Conservation (phyloP, 2,113 vertebrate species). For the Hemiscyllium ocellatum region DNA sequence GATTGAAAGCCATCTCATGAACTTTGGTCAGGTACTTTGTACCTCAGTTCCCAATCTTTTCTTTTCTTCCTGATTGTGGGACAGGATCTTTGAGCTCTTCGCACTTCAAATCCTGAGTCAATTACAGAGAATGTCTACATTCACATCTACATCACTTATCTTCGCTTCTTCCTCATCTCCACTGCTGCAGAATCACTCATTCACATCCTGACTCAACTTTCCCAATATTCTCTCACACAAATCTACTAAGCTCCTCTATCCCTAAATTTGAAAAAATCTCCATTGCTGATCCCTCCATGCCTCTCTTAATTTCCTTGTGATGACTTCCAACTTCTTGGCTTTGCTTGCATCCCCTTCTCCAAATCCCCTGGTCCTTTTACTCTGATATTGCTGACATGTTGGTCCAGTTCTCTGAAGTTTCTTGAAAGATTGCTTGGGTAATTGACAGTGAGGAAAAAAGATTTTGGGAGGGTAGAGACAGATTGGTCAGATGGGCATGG, state of each 20-base stretch:
- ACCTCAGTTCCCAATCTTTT: not conserved
- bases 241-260: not conserved
- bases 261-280: not conserved
- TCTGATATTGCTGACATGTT: not conserved
- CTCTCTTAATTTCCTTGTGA: not conserved
- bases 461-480: too few relatives aligned
- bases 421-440: not conserved
- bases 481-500: too few relatives aligned
- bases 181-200: not conserved
- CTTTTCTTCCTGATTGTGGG: not conserved
- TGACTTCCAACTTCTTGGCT: not conserved
- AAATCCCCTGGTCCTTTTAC: not conserved
- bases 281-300: not conserved
- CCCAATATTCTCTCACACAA: not conserved
- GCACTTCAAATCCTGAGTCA: not conserved
- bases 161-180: not conserved
- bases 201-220: not conserved
- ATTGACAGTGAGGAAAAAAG: too few relatives aligned
- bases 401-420: not conserved
- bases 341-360: not conserved
- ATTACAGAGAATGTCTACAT: not conserved
- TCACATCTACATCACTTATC: not conserved
- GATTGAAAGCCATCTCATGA: not conserved
- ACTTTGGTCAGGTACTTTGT: not conserved
- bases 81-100: not conserved